Conservation (phyloP, 2,888 invertebrate species). For the Tetragonula carbonaria region DNA sequence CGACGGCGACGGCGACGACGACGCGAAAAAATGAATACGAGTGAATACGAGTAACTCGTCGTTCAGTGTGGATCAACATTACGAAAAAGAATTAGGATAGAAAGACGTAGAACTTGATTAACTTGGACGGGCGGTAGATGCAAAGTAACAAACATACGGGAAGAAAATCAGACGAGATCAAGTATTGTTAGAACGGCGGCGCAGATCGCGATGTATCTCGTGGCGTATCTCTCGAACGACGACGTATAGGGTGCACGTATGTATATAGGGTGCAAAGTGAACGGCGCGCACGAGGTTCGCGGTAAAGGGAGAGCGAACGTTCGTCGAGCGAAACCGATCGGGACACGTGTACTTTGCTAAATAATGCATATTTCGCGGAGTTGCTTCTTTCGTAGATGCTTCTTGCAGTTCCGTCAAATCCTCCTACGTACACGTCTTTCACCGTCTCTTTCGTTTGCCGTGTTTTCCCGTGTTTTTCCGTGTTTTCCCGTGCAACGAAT, state of each 20-base stretch:
- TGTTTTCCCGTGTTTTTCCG: neutral
- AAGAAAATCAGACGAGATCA: neutral
- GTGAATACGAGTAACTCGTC: neutral
- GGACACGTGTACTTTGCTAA: conserved; percentile 83
- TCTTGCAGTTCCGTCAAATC: conserved; percentile 29
- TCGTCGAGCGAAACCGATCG: conserved; percentile 75
- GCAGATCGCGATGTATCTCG: conserved; percentile 23
- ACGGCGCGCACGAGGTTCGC: neutral
- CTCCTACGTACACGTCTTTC: conserved; percentile 65
- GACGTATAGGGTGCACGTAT: neutral
- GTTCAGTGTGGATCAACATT: neutral
- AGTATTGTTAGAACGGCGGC: conserved; percentile 13
- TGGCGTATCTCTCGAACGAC: conserved; percentile 35
- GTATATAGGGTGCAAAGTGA: neutral
- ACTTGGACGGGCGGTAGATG: neutral
- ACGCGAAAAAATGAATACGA: too few species aligned
- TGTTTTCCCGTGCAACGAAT: neutral
- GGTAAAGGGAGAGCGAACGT: conserved; percentile 26
- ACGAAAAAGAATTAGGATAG: too few species aligned
- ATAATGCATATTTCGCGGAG: conserved; percentile 76
- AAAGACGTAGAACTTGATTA: neutral
- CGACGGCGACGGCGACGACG: neutral
- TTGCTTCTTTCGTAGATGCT: conserved; percentile 62
- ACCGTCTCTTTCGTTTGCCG: neutral
- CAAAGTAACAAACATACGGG: neutral